These are phyloP conservation scores for Hesperophylax magnus DNA, from an alignment of 1,140 invertebrate species.

Conservation along the genomic window DNA sequence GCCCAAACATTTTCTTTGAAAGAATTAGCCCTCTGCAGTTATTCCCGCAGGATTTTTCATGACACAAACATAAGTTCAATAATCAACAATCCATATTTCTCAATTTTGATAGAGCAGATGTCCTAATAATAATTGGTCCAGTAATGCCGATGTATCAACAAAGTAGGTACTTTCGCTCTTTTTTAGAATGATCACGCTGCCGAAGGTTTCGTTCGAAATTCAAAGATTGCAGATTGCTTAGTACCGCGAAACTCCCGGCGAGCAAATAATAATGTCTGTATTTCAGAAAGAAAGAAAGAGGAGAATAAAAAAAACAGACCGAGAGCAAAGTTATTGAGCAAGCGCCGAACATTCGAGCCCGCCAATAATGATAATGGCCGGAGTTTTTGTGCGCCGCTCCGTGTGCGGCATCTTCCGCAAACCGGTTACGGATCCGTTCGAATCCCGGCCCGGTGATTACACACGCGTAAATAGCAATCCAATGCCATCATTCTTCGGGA, in stretches of 20 bases:
- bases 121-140: too few relatives aligned
- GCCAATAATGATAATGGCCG: slow-evolving; percentile 56
- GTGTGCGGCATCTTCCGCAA: slow-evolving; percentile 46
- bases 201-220: too few relatives aligned
- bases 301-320: background rate
- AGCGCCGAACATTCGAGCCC: slow-evolving; percentile 43
- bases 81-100: too few relatives aligned
- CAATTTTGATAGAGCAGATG: too few relatives aligned
- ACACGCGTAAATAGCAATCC: slow-evolving; percentile 23
- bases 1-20: too few relatives aligned
- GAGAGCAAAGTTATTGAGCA: background rate
- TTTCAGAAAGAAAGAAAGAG: slow-evolving; percentile 37
- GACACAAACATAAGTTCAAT: too few relatives aligned
- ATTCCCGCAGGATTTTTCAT: too few relatives aligned
- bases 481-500: slow-evolving; percentile 21
- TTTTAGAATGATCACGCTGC: too few relatives aligned
- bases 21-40: too few relatives aligned
- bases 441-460: slow-evolving; percentile 14
- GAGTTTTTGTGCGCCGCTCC: slow-evolving; percentile 24
- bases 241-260: background rate
- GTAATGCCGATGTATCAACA: too few relatives aligned
- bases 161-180: too few relatives aligned
- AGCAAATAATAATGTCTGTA: slow-evolving; percentile 1
- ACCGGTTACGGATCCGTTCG: slow-evolving; percentile 29
- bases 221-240: too few relatives aligned